A percentile compares a stretch with the other conserved stretches of the same genome.
phyloP scores from a whole-genome alignment of 2,113 vertebrate genomes.

The human region DNA sequence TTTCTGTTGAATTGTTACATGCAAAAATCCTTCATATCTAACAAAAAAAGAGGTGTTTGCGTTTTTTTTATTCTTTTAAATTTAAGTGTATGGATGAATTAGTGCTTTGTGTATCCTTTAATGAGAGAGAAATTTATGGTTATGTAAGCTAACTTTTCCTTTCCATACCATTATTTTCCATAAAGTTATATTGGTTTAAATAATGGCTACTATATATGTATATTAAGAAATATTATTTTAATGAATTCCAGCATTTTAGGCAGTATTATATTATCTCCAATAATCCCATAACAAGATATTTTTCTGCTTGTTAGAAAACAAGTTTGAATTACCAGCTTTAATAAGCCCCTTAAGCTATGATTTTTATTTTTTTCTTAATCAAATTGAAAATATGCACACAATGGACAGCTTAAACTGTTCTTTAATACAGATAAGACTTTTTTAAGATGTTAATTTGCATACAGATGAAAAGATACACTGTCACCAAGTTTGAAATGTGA shows the following conservation, averaged over 20 bases:
- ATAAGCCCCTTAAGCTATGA: not conserved
- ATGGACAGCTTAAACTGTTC: not conserved
- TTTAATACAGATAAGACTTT: conserved; percentile 2
- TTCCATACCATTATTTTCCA: conserved; percentile 47
- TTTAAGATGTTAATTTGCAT: conserved; percentile 21
- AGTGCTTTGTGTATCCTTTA: conserved; percentile 51
- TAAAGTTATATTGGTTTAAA: conserved; percentile 56
- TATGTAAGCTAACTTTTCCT: conserved; percentile 59
- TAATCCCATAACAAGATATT: conserved; percentile 53
- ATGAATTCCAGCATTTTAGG: conserved; percentile 46
- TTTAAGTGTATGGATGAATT: not conserved
- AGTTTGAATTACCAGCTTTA: conserved; percentile 33
- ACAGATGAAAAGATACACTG: conserved; percentile 27
- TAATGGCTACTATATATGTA: conserved; percentile 53
- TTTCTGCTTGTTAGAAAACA: conserved; percentile 40
- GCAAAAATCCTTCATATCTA: conserved; percentile 24
- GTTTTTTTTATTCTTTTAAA: not conserved
- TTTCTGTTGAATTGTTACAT: conserved; percentile 33
- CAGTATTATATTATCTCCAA: conserved; percentile 40
- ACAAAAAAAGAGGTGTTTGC: not conserved
- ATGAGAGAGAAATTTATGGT: conserved; percentile 48
- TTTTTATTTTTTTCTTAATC: conserved; percentile 46
- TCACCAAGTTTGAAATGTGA: conserved; percentile 36
- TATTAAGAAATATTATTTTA: conserved; percentile 56
- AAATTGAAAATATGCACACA: conserved; percentile 44